Evolutionary conservation across 2,113 vertebrate genomes (phyloP).

Genomic region (Syngnathus floridae): DNA sequence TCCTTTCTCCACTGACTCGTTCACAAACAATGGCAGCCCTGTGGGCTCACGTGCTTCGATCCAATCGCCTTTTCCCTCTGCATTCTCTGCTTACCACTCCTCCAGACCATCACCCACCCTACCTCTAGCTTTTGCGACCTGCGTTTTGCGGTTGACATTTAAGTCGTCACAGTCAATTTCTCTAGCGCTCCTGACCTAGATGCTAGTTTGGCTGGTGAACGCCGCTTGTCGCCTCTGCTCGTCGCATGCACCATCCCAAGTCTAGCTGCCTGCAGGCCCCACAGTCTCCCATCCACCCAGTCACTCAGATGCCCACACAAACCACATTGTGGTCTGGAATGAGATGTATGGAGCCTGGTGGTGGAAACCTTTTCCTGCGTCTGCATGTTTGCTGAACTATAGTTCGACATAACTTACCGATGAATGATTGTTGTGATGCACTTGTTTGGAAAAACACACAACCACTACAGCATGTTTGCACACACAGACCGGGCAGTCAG

Average conservation of each 20-base stretch:
- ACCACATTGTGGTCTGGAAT: constrained; percentile 30
- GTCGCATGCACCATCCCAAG: constrained; percentile 24
- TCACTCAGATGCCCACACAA: constrained; percentile 4
- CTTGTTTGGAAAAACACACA: constrained; percentile 59
- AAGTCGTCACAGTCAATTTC: constrained; percentile 65
- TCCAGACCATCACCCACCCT: constrained; percentile 17
- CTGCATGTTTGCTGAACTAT: constrained; percentile 5
- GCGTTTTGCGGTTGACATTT: constrained; percentile 63
- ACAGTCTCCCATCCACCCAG: constrained; percentile 27
- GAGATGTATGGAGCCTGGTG: constrained; percentile 32
- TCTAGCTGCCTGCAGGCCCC: constrained; percentile 39
- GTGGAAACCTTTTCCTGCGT: constrained; percentile 10
- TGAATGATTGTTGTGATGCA: constrained; percentile 38
- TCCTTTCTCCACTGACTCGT: constrained; percentile 64
- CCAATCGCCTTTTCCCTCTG: constrained; percentile 25
- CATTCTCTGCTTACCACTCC: constrained; percentile 22
- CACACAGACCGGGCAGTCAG: constrained; percentile 49
- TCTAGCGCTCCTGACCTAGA: constrained; percentile 65
- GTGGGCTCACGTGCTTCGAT: constrained; percentile 39
- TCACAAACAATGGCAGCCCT: constrained; percentile 61
- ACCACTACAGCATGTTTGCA: constrained; percentile 26
- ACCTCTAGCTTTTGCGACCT: constrained; percentile 19
- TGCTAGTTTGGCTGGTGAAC: constrained; percentile 61
- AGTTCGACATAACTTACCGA: constrained; percentile 1
- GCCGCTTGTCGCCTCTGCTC: constrained; percentile 32